phyloP scores from a whole-genome alignment of 2,797 vertebrate genomes.

The Cottoperca gobio region DNA sequence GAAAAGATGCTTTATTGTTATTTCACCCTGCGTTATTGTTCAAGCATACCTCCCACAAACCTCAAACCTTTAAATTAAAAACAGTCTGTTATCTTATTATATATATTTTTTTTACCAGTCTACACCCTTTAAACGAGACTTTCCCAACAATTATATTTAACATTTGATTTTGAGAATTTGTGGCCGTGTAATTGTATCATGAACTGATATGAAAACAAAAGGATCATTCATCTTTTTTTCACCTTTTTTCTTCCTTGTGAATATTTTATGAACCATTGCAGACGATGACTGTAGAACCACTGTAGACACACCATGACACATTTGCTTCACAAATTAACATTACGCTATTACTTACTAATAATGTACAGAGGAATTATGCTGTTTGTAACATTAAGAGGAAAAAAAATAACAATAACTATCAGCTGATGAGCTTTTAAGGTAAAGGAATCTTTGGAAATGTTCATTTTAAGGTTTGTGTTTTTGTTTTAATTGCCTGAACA shows the following conservation, averaged over 20 bases:
- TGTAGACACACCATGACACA: slow-evolving; percentile 56
- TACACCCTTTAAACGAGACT: slow-evolving; percentile 54
- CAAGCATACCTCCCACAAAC: slow-evolving; percentile 38
- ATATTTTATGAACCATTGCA: slow-evolving; percentile 58
- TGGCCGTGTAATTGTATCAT: slow-evolving; percentile 41
- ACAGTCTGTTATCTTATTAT: slow-evolving; percentile 2
- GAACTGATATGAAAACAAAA: slow-evolving; percentile 46
- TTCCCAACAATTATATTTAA: slow-evolving; percentile 35
- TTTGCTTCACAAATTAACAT: slow-evolving; percentile 66
- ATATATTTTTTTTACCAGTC: slow-evolving; percentile 38
- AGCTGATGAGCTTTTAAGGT: slow-evolving; percentile 67
- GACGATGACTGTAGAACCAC: slow-evolving; percentile 72
- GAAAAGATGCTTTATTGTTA: slow-evolving; percentile 63
- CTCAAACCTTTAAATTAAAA: slow-evolving; percentile 44
- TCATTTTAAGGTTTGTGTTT: slow-evolving; percentile 77
- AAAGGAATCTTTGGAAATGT: slow-evolving; percentile 68
- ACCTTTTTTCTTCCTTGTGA: slow-evolving; percentile 60
- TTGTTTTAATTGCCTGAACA: slow-evolving; percentile 76
- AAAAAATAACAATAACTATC: slow-evolving; percentile 53
- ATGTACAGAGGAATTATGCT: slow-evolving; percentile 80
- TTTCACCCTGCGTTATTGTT: slow-evolving; percentile 50
- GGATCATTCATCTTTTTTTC: slow-evolving; percentile 37
- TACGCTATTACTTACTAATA: slow-evolving; percentile 76
- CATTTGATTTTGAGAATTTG: slow-evolving; percentile 38
- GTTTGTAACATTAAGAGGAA: slow-evolving; percentile 74